phyloP scores from a whole-genome alignment of 2,113 vertebrate species.

The Actinemys pallida region DNA sequence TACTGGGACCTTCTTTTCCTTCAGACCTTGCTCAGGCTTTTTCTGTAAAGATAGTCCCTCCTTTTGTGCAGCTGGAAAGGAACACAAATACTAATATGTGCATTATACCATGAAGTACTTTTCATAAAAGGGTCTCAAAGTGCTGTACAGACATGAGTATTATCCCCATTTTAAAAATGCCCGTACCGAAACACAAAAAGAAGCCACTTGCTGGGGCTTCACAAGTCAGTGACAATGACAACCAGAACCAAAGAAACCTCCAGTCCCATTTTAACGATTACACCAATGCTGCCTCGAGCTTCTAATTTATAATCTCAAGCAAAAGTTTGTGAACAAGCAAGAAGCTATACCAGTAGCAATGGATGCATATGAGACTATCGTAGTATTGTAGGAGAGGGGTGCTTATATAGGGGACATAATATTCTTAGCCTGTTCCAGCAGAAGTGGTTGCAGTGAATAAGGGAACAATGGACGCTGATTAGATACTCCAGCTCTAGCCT shows the following conservation, averaged over 20 bases:
- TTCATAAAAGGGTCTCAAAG: neutral
- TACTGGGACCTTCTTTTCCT: conserved; percentile 7
- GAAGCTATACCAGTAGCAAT: neutral
- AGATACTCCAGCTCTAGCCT: neutral
- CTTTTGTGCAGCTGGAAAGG: conserved; percentile 41
- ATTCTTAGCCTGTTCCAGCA: neutral
- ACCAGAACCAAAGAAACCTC: neutral
- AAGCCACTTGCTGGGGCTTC: neutral
- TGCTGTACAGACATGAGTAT: neutral
- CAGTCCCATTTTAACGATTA: neutral
- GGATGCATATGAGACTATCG: rapidly evolving
- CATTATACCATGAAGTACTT: neutral
- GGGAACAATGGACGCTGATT: neutral
- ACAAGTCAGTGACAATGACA: neutral
- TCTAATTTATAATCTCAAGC: neutral
- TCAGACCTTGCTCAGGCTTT: conserved; percentile 34
- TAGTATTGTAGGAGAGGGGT: neutral
- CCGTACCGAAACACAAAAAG: neutral
- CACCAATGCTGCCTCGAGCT: neutral
- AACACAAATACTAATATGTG: neutral
- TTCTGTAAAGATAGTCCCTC: conserved; percentile 14
- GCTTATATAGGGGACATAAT: neutral
- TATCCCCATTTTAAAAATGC: neutral
- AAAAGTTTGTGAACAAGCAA: neutral
- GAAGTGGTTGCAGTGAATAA: neutral